Conservation (phyloP, 2,888 invertebrate genomes). For the Athripsodes cinereus region DNA sequence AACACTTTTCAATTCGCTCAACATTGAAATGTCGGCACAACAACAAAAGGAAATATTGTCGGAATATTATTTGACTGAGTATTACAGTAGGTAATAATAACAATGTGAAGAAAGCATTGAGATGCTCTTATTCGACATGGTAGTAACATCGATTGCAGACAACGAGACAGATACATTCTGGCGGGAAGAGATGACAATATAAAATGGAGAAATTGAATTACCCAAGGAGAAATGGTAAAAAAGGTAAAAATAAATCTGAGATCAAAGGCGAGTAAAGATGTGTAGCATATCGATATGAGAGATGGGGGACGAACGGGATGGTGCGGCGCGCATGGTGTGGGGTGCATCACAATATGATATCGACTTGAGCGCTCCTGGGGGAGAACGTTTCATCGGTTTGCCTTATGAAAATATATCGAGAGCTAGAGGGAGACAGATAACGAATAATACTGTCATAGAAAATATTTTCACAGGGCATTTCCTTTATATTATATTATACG, state of each 20-base stretch:
- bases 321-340: not conserved
- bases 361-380: slow-evolving; percentile 1
- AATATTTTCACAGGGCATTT: slow-evolving; percentile 3
- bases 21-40: too few relatives aligned
- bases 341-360: not conserved
- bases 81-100: too few relatives aligned
- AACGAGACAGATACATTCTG: too few relatives aligned
- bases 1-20: too few relatives aligned
- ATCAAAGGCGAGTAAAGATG: slow-evolving; percentile 7
- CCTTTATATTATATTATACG: not conserved
- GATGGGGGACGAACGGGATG: not conserved
- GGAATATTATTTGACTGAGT: too few relatives aligned
- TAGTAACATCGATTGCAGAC: too few relatives aligned
- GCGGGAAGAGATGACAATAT: not conserved
- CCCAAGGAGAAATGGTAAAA: not conserved
- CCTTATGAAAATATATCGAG: not conserved
- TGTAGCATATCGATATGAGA: slow-evolving; percentile 1
- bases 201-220: slow-evolving; percentile 9
- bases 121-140: too few relatives aligned
- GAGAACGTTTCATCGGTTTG: not conserved
- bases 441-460: not conserved
- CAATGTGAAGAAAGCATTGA: too few relatives aligned
- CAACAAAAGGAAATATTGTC: too few relatives aligned
- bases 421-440: not conserved
- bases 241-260: slow-evolving; percentile 3